Percentiles rank a stretch among this genome's conserved stretches.
Evolutionary conservation across 2,888 invertebrate genomes (phyloP).

Genomic region (Lamellibrachia satsuma): DNA sequence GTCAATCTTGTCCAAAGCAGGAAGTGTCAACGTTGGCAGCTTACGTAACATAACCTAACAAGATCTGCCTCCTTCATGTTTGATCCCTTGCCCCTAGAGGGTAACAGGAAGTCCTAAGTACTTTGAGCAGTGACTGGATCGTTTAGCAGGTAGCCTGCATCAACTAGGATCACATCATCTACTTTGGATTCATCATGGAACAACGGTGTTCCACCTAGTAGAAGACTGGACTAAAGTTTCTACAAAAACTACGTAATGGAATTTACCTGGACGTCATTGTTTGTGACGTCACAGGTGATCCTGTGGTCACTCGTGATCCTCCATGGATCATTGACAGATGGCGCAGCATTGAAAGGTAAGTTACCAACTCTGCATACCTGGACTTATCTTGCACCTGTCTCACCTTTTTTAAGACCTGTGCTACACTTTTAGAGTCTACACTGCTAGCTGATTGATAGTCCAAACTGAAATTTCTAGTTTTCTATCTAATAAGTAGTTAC

Average conservation of each 20-base stretch:
- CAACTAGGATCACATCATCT: not conserved
- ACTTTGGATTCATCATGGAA: not conserved
- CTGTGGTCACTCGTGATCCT: not conserved
- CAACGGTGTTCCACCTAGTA: not conserved
- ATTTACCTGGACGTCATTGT: not conserved
- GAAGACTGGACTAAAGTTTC: not conserved
- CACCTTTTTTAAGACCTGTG: not conserved
- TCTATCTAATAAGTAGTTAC: not conserved
- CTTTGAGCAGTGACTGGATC: not conserved
- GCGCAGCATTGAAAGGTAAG: not conserved
- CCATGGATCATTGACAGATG: not conserved
- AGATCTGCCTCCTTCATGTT: not conserved
- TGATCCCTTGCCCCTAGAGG: not conserved
- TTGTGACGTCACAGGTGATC: not conserved
- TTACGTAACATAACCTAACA: not conserved
- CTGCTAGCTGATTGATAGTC: not conserved
- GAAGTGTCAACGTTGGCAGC: not conserved
- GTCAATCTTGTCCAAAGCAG: not conserved
- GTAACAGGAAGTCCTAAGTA: not conserved
- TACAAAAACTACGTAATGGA: not conserved
- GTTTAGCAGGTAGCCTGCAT: not conserved
- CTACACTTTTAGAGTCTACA: not conserved
- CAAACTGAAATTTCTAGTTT: not conserved
- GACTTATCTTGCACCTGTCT: not conserved
- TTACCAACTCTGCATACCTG: not conserved